A percentile compares a stretch with the other conserved stretches of the same genome.
These are phyloP conservation scores for Anthophora plumipes DNA, from an alignment of 2,888 invertebrate species.

Conservation along the genomic window DNA sequence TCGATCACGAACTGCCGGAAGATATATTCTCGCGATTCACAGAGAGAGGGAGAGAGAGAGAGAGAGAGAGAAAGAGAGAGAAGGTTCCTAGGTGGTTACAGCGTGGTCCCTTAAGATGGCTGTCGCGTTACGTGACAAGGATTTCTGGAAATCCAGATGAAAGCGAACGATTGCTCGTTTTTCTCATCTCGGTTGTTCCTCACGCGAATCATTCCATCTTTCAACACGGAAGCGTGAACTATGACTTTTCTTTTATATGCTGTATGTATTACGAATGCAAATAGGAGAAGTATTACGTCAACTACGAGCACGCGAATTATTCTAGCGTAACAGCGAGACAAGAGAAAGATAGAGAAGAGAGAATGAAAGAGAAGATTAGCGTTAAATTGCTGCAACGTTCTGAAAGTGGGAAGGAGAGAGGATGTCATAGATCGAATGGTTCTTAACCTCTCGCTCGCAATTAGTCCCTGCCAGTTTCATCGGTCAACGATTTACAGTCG, in stretches of 20 bases:
- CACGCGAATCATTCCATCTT: slow-evolving; percentile 19
- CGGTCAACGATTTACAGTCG: slow-evolving; percentile 65
- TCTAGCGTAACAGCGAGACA: slow-evolving; percentile 69
- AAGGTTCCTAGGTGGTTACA: too few relatives aligned
- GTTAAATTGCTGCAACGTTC: slow-evolving; percentile 62
- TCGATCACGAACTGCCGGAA: slow-evolving; percentile 44
- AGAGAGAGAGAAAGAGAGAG: not conserved
- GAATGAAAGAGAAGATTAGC: slow-evolving; percentile 59
- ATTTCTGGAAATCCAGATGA: slow-evolving; percentile 57
- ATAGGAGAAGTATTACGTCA: slow-evolving; percentile 67
- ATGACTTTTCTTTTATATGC: slow-evolving; percentile 17
- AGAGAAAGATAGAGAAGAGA: not conserved
- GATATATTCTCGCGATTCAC: slow-evolving; percentile 29
- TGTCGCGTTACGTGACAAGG: slow-evolving; percentile 40
- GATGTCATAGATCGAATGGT: slow-evolving; percentile 25
- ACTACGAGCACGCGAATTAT: slow-evolving; percentile 62
- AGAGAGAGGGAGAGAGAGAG: not conserved
- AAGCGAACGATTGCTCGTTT: slow-evolving; percentile 24
- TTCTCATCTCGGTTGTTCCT: slow-evolving; percentile 15
- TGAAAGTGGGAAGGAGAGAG: slow-evolving; percentile 34
- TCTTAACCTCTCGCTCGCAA: slow-evolving; percentile 58
- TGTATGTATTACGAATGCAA: slow-evolving; percentile 42
- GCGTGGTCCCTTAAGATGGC: slow-evolving; percentile 6
- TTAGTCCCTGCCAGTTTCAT: slow-evolving; percentile 51
- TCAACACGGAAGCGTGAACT: slow-evolving; percentile 31